A percentile compares a stretch with the other conserved stretches of the same genome.
phyloP scores from a whole-genome alignment of 1,140 invertebrate species.

The Trichonephila inaurata region DNA sequence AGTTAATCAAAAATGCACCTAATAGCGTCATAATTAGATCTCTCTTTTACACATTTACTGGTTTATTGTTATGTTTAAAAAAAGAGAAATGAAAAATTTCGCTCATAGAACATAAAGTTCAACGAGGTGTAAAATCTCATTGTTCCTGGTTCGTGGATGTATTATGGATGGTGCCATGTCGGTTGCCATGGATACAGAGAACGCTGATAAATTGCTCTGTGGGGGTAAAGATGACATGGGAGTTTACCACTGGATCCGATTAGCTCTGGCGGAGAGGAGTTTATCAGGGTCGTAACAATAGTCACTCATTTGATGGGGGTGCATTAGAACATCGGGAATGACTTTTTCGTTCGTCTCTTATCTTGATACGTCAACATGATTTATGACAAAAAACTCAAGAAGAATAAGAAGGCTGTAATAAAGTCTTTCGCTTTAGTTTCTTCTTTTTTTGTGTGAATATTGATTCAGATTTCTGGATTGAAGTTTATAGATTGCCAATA shows the following conservation, averaged over 20 bases:
- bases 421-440: neutral
- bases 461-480: too few species aligned
- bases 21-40: too few species aligned
- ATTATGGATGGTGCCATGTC: slow-evolving; percentile 55
- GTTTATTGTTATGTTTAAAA: neutral
- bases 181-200: slow-evolving; percentile 20
- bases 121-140: neutral
- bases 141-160: neutral
- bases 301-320: neutral
- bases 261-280: neutral
- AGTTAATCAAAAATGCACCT: too few species aligned
- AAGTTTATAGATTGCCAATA: too few species aligned
- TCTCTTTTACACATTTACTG: too few species aligned
- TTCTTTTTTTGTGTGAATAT: too few species aligned
- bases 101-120: neutral
- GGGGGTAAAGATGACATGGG: neutral
- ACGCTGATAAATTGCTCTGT: slow-evolving; percentile 21
- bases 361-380: slow-evolving; percentile 1
- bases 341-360: neutral
- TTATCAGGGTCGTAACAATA: neutral
- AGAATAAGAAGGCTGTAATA: neutral
- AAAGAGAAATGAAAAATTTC: neutral
- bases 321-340: neutral
- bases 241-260: neutral
- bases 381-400: neutral